Conservation (phyloP, 2,888 invertebrate genomes). For the Phaonia tiefii region DNA sequence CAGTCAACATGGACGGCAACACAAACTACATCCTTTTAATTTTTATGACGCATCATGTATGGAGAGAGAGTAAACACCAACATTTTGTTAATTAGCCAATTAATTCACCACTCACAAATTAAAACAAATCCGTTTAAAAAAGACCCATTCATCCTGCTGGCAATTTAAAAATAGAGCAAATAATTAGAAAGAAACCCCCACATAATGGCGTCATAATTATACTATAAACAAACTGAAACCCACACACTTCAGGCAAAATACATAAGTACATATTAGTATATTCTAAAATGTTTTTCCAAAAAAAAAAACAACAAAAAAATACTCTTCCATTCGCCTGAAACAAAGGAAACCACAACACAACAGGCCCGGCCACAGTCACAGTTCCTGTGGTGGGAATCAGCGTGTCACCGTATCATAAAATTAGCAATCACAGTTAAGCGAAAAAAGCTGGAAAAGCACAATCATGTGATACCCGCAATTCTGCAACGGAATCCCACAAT, state of each 20-base stretch:
- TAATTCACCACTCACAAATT: conserved; percentile 47
- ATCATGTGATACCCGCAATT: conserved; percentile 60
- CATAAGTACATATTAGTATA: too few relatives aligned
- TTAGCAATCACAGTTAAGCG: conserved; percentile 66
- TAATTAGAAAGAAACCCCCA: conserved; percentile 60
- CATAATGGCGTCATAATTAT: conserved; percentile 67
- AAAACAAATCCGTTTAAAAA: background rate
- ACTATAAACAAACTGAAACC: conserved; percentile 65
- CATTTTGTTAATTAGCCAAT: conserved; percentile 40
- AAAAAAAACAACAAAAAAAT: conserved; percentile 20
- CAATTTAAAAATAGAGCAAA: conserved; percentile 4
- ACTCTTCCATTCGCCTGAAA: conserved; percentile 21
- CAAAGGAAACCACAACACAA: conserved; percentile 44
- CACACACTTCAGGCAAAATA: conserved; percentile 55
- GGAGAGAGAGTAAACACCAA: too few relatives aligned
- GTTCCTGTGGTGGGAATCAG: background rate
- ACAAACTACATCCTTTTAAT: too few relatives aligned
- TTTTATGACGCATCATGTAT: too few relatives aligned
- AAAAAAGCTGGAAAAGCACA: conserved; percentile 57
- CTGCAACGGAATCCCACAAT: background rate
- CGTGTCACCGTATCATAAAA: conserved; percentile 36
- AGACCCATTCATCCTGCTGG: too few relatives aligned
- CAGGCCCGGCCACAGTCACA: conserved; percentile 33
- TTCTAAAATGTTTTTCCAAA: conserved; percentile 18
- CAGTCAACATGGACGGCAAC: too few relatives aligned